Evolutionary conservation across 2,797 vertebrate species (phyloP), one percentile per base, ranked within the genome.

Genomic region (Thaleichthys pacificus): DNA sequence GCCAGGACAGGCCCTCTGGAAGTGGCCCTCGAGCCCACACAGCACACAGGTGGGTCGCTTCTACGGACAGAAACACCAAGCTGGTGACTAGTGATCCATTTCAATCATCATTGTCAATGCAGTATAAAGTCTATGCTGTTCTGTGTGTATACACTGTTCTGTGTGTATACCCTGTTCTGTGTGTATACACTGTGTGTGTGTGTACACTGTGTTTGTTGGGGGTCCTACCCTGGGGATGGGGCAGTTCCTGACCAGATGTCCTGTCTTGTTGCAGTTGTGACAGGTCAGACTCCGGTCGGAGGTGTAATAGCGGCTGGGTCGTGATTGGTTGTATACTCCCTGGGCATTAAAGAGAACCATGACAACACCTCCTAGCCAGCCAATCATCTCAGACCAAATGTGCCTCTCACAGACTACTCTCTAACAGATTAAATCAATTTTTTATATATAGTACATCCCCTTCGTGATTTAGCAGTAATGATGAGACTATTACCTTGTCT

Each of bases 11-110:
- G 79, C 61, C 70, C 73, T 84, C 51, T 86, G 87, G 72, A 80
- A 47, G 73, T 92, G 91, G 60, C 90, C 89, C 63, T 70, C 83
- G n/a, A 83, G 74, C 49, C 90, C 89, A 82, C 91, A 91, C 17
- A 92, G 85, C 61, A 89, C 49, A 81, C 90, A 92, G 1, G 64
- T 80, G 42, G 81, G 75, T 69, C 63, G 56, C 72, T 86, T 90
- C 88, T 91, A 77, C 64, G 17, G 32, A 69, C 1, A 75, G 1
- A 80, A 15, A 61, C 35, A 70, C 5, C 56, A 62, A 54, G 32
- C 19, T 22, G 61, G 8, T 38, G 30, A 60, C 8, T 1, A 19
- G 11, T 15, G 14, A 21, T 60, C 32, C 14, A 14, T 38, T 14
- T 17, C 9, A 3, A 12, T 0, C 15, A 26, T 26, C 21, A 15